Percentiles rank a stretch among this genome's conserved stretches.
Conservation (phyloP, 2,113 vertebrate species). For the Strix aluco region DNA sequence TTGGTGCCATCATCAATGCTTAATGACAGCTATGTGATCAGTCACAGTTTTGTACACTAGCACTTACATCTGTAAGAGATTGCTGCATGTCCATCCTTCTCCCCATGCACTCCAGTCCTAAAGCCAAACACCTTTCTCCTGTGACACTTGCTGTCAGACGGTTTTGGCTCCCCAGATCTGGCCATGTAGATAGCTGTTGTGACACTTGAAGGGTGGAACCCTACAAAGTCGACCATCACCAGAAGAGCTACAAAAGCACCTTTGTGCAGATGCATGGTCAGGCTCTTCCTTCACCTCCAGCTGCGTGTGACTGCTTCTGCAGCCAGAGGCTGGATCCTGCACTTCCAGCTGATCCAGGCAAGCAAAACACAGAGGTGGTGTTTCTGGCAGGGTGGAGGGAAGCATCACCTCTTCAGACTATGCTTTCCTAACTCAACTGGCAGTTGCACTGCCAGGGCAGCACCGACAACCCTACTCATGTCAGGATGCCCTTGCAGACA, state of each 20-base stretch:
- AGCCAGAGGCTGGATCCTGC: background rate
- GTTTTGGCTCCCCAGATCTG: background rate
- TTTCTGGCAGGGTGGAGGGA: background rate
- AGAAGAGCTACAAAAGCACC: background rate
- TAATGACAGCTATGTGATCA: background rate
- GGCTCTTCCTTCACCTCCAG: background rate
- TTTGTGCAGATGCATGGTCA: background rate
- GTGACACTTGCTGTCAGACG: background rate
- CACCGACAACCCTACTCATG: background rate
- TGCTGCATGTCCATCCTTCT: background rate
- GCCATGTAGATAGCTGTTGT: background rate
- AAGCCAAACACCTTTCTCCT: background rate
- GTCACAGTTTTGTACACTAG: background rate
- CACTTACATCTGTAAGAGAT: background rate
- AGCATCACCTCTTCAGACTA: background rate
- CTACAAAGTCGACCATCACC: background rate
- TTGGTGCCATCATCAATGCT: background rate
- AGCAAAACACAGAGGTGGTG: background rate
- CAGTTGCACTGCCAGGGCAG: background rate
- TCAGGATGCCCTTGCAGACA: background rate
- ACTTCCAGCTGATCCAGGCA: background rate
- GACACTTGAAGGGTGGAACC: background rate
- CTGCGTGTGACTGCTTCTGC: background rate
- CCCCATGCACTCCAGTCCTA: fast-evolving
- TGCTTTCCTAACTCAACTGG: background rate